These are phyloP conservation scores for Nyctibius bracteatus DNA, from an alignment of 2,113 vertebrate species.

Conservation along the genomic window DNA sequence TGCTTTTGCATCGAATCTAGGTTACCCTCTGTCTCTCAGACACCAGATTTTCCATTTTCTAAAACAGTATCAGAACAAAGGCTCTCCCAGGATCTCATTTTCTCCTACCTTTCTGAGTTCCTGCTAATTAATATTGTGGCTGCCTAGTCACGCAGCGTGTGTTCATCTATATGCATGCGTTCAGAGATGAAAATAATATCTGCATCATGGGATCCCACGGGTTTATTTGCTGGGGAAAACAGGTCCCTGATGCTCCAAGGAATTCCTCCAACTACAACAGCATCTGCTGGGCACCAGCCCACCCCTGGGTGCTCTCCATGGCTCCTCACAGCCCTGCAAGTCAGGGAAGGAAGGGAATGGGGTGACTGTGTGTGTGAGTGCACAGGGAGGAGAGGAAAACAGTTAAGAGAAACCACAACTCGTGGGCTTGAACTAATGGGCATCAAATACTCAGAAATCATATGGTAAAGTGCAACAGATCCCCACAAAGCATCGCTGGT, in stretches of 20 bases:
- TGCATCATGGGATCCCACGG: accelerated
- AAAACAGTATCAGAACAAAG: not conserved
- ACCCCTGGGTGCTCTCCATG: not conserved
- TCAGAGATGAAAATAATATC: not conserved
- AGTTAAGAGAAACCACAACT: not conserved
- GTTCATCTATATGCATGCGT: not conserved
- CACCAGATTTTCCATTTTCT: not conserved
- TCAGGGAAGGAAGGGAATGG: not conserved
- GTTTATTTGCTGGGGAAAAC: not conserved
- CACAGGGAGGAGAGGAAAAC: not conserved
- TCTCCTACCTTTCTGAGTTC: not conserved
- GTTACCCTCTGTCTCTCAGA: not conserved
- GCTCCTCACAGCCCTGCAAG: not conserved
- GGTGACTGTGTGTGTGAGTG: accelerated
- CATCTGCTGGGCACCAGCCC: not conserved
- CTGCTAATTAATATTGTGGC: not conserved
- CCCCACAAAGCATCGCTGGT: not conserved
- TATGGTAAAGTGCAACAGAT: not conserved
- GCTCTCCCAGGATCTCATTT: not conserved
- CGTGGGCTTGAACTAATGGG: not conserved
- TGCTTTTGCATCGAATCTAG: not conserved
- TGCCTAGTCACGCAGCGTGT: not conserved
- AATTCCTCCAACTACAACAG: not conserved
- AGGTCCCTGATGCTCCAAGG: not conserved
- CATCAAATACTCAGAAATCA: not conserved